phyloP scores from a whole-genome alignment of 2,888 invertebrate genomes.

The Aphidius colemani region DNA sequence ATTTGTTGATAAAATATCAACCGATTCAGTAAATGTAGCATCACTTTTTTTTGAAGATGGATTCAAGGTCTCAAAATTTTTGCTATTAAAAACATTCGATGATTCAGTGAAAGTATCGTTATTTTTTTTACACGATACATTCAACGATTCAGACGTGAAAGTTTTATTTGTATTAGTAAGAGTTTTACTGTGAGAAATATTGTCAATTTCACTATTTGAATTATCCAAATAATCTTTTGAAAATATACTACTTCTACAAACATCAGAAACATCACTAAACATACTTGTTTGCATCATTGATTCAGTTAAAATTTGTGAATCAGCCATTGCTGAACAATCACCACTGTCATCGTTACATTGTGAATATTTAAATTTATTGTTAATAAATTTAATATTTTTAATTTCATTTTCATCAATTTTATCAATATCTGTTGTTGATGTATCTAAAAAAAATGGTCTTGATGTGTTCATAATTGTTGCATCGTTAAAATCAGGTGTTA shows the following conservation, averaged over 20 bases:
- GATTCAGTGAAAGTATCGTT: too few species aligned
- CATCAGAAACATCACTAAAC: constrained; percentile 44
- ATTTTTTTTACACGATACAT: too few species aligned
- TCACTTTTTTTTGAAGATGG: too few species aligned
- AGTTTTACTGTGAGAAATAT: background rate
- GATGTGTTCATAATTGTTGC: constrained; percentile 49
- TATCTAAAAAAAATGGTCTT: constrained; percentile 49
- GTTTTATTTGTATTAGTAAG: background rate
- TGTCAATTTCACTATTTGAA: constrained; percentile 14
- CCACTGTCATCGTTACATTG: background rate
- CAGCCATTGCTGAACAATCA: constrained; percentile 32
- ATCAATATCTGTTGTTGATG: constrained; percentile 39
- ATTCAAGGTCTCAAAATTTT: too few species aligned
- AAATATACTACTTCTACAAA: constrained; percentile 35
- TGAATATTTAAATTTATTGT: constrained; percentile 2
- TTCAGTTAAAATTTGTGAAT: constrained; percentile 49
- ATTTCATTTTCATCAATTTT: constrained; percentile 25
- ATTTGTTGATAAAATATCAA: too few species aligned
- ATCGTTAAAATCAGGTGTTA: constrained; percentile 49
- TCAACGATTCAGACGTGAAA: too few species aligned
- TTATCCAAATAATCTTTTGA: constrained; percentile 24
- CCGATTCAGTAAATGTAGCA: too few species aligned
- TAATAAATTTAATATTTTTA: constrained; percentile 15
- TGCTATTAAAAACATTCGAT: too few species aligned
- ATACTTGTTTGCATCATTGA: constrained; percentile 55